Base-by-base conservation (phyloP, 2,113 vertebrate genomes). In the Rhabdomys dilectus region DNA sequence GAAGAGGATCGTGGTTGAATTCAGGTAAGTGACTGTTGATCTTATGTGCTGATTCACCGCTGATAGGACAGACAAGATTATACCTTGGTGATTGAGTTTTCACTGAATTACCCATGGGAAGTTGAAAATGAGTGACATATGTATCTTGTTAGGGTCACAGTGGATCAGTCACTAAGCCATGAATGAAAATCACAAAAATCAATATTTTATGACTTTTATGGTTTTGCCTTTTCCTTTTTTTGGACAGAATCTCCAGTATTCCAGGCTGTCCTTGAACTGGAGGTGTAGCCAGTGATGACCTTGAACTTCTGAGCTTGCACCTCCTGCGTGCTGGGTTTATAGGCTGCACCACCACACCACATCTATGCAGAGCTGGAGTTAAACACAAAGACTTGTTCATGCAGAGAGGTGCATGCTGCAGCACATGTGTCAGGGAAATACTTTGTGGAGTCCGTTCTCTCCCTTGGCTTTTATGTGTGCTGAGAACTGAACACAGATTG, bases 1-100 rank as follows among this genome's bases (percentile, higher is more conserved):
- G 95, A 98, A 98, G 94, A 99, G 98, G 66, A 97, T 99, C 1
- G 96, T 99, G 92, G 98, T 99, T 91, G 99, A 99, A 96, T 99
- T 99, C 96, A 99, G 99, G 99, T 99, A 51, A 98, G 98, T 36
- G 0, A 3, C 0, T 29, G 1, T 4, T 15, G 9, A 7, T 78
- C 21, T 56, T 91, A 51, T 9, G 24, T 82, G 4, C 34, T 86
- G 39, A 45, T 70, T 76, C 88, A 42, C 88, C 16, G 3, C 21
- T 92, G 15, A 13, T 39, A 90, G 51, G 51, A 29, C 26, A 76
- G 51, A 4, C 29, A 64, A 7, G 73, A 7, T n/a, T 91, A 51
- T 53, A 72, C 29, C 19, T 94, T 31, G 19, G 68, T 60, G 68
- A 45, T 39, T 73, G 19, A 19, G 12, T 36, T 86, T 51, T 88